Evolutionary conservation across 2,113 vertebrate genomes (phyloP).

Genomic region (Carollia perspicillata): DNA sequence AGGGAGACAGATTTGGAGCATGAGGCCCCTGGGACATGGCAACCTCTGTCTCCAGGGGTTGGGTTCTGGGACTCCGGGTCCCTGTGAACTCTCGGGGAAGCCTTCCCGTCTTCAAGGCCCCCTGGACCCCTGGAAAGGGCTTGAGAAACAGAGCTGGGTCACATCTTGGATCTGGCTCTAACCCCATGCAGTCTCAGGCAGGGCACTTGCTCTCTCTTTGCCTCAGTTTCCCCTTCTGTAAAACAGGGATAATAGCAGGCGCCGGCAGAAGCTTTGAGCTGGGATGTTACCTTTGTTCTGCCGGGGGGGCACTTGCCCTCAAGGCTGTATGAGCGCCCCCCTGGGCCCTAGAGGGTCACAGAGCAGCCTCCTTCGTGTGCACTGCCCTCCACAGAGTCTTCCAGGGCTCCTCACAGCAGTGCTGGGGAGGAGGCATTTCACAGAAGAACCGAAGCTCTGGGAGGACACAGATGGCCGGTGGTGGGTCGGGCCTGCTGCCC

Average conservation of each 20-base stretch:
- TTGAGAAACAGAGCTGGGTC: neutral
- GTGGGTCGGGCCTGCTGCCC: neutral
- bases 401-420: neutral
- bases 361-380: neutral
- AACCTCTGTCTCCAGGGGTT: neutral
- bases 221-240: neutral
- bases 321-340: neutral
- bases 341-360: neutral
- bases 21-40: neutral
- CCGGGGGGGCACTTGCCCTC: neutral
- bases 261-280: neutral
- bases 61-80: neutral
- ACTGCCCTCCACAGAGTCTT: neutral
- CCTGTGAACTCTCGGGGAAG: neutral
- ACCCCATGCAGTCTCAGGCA: neutral
- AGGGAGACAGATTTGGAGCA: neutral
- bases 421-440: neutral
- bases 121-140: neutral
- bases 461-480: neutral
- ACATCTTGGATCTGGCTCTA: neutral
- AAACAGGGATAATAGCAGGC: neutral
- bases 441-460: neutral
- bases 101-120: neutral
- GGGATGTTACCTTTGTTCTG: neutral
- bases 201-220: neutral